Conservation (phyloP, 2,113 vertebrate genomes). For the Vidua chalybeata region DNA sequence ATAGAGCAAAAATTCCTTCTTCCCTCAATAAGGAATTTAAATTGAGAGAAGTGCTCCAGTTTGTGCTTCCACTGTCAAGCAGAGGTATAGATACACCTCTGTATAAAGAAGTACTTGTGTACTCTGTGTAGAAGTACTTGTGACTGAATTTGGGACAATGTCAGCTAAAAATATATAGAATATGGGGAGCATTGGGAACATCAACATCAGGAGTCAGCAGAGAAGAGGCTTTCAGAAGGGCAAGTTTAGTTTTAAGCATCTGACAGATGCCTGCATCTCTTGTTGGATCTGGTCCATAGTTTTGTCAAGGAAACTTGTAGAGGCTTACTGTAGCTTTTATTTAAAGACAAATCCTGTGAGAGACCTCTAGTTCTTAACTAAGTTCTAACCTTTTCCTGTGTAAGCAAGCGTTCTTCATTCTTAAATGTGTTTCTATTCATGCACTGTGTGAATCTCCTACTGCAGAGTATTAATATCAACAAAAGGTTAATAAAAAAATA, state of each 20-base stretch:
- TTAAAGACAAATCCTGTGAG: slow-evolving; percentile 33
- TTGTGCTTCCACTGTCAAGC: background rate
- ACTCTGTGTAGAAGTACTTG: background rate
- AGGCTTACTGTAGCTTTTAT: background rate
- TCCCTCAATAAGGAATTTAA: background rate
- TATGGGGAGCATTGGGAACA: background rate
- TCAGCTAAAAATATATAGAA: background rate
- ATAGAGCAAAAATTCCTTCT: background rate
- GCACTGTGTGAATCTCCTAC: slow-evolving; percentile 1
- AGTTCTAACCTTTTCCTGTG: slow-evolving; percentile 50
- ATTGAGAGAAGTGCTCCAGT: background rate
- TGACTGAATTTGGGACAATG: background rate
- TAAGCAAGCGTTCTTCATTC: background rate
- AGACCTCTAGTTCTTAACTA: background rate
- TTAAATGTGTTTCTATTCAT: slow-evolving; percentile 6
- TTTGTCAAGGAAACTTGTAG: background rate
- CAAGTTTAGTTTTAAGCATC: background rate
- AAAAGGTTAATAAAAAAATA: slow-evolving; percentile 64
- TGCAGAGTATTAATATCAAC: slow-evolving; percentile 51
- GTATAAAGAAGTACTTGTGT: background rate
- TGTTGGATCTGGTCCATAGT: background rate
- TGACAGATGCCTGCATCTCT: background rate
- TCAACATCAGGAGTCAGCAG: background rate
- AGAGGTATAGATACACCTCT: background rate
- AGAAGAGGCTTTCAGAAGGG: background rate